Evolutionary conservation across 2,888 invertebrate species (phyloP).

Genomic region (Phalera bucephala): DNA sequence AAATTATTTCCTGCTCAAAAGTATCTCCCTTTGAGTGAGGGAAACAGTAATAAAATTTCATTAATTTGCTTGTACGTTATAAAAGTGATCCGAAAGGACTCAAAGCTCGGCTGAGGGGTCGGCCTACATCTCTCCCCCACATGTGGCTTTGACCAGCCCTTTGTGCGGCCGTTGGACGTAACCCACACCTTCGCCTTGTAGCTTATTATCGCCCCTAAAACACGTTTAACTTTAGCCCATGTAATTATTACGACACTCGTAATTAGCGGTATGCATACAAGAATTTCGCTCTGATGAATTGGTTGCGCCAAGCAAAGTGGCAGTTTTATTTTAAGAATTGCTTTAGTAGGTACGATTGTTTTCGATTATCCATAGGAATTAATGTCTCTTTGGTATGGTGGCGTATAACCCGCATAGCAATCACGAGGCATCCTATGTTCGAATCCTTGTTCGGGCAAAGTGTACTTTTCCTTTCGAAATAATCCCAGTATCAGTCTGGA

Average conservation of each 20-base stretch:
- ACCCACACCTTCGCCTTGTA: constrained; percentile 29
- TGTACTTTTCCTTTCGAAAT: too few species aligned
- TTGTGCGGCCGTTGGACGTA: constrained; percentile 45
- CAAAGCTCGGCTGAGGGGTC: constrained; percentile 12
- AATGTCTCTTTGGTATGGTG: too few species aligned
- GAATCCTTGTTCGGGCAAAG: too few species aligned
- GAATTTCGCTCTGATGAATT: background rate
- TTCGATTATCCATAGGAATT: too few species aligned
- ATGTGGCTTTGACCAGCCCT: constrained; percentile 51
- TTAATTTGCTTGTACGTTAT: constrained; percentile 40
- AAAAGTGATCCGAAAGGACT: constrained; percentile 29
- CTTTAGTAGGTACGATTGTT: background rate
- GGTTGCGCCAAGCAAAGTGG: background rate
- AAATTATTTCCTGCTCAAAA: too few species aligned
- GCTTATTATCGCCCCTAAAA: constrained; percentile 49
- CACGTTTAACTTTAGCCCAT: constrained; percentile 50
- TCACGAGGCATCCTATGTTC: background rate
- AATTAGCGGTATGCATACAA: background rate
- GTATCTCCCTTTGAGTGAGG: too few species aligned
- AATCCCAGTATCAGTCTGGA: too few species aligned
- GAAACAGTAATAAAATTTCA: constrained; percentile 40
- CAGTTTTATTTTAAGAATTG: background rate
- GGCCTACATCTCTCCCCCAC: constrained; percentile 17
- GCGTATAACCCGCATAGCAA: too few species aligned
- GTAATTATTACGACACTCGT: constrained; percentile 39